Evolutionary conservation across 2,888 invertebrate genomes (phyloP), one percentile per base, ranked within the genome.

Genomic region (Acleris laterana): DNA sequence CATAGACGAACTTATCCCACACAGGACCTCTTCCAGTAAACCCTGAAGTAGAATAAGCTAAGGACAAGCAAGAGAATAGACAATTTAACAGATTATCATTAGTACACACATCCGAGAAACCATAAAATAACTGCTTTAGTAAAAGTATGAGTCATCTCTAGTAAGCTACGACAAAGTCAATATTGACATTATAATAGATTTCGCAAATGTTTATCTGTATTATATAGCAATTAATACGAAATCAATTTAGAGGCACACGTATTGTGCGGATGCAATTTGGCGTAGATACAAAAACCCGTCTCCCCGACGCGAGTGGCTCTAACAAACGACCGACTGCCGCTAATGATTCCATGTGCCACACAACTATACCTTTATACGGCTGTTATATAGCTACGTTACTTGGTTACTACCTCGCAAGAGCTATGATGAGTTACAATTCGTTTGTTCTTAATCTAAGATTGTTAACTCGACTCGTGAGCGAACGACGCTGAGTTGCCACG

Each of bases 201-300:
- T 16, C 44, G n/a, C 50, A 56, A 56, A 57, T 25, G 57, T 38
- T 50, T 56, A 52, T 51, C 38, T 57, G 46, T 60, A 58, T 64
- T 77, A 81, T 78, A 76, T 77, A 78, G 83, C 85, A 88, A 90
- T 90, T 90, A 92, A 89, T 89, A 81, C 81, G 73, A 82, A 90
- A 91, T 91, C 90, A 92, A 90, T 91, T 90, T 86, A 77, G 84
- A 80, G 76, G 82, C 83, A 80, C 84, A 85, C 88, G 88, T 90
- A 90, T 89, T 89, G 89, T 85, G 83, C 88, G 89, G 88, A 88
- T 92, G 91, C 90, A 91, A 92, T 92, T 92, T 91, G 88, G 91
- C 84, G 83, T 75, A 78, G 82, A 78, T 83, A 89, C 92, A 92
- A 92, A 92, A 92, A 92, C 89, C 78, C 82, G 89, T 89, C 91